A percentile compares a stretch with the other conserved stretches of the same genome.
Evolutionary conservation across 1,140 invertebrate genomes (phyloP).

Genomic region (Teleopsis dalmanni): DNA sequence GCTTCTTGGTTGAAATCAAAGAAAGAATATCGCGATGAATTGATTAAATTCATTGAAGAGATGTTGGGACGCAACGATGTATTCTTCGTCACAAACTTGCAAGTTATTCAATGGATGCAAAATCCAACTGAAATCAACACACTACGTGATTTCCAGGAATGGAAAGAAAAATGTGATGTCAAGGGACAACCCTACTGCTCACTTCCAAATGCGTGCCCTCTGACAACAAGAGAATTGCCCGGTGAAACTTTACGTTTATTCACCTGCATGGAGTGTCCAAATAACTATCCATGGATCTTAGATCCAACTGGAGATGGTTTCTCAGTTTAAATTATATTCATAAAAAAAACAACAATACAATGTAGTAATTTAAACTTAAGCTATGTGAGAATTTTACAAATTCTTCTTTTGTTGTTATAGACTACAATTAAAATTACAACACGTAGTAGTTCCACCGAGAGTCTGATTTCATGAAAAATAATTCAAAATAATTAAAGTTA

Average conservation of each 20-base stretch:
- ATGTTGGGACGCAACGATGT: slow-evolving; percentile 84
- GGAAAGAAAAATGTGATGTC: slow-evolving; percentile 93
- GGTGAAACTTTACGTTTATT: slow-evolving; percentile 87
- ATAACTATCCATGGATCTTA: slow-evolving; percentile 91
- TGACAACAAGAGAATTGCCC: slow-evolving; percentile 82
- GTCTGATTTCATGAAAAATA: slow-evolving; percentile 35
- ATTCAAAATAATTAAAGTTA: slow-evolving; percentile 16
- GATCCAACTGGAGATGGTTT: slow-evolving; percentile 92
- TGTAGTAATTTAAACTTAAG: slow-evolving; percentile 12
- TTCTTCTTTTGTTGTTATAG: slow-evolving; percentile 13
- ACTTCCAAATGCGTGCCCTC: slow-evolving; percentile 79
- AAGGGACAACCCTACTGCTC: slow-evolving; percentile 90
- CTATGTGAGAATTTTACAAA: slow-evolving; percentile 7
- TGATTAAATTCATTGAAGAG: slow-evolving; percentile 91
- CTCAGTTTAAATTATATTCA: slow-evolving; percentile 52
- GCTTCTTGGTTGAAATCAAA: slow-evolving; percentile 93
- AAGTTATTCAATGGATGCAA: slow-evolving; percentile 97
- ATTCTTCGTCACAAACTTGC: slow-evolving; percentile 88
- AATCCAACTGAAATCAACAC: slow-evolving; percentile 82
- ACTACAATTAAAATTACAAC: slow-evolving; percentile 24
- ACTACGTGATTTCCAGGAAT: slow-evolving; percentile 84
- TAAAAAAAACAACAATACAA: slow-evolving; percentile 7
- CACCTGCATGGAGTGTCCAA: slow-evolving; percentile 92
- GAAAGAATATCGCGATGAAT: slow-evolving; percentile 83
- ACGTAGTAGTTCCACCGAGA: slow-evolving; percentile 42